Percentiles rank a stretch among this genome's conserved stretches.
phyloP scores from a whole-genome alignment of 2,888 invertebrate genomes.

The Athalia circularis region DNA sequence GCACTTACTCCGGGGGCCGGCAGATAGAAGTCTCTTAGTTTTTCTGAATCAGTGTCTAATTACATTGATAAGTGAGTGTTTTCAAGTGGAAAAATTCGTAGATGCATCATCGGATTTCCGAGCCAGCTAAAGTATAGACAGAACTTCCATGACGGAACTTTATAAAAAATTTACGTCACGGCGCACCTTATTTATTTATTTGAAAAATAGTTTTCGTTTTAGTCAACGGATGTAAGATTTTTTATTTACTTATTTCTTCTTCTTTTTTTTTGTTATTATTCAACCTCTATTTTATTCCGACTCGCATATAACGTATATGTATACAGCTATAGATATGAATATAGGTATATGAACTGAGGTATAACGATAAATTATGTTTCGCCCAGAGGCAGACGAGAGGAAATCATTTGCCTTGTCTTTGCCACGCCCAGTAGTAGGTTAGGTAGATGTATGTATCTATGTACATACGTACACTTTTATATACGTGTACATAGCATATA shows the following conservation, averaged over 20 bases:
- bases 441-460: constrained; percentile 4
- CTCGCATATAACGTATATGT: background rate
- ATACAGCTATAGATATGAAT: background rate
- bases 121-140: background rate
- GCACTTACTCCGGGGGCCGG: background rate
- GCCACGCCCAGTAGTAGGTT: constrained; percentile 66
- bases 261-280: no score
- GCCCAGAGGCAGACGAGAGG: constrained; percentile 6
- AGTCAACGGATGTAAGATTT: no score
- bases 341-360: background rate
- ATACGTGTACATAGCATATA: background rate
- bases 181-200: no score
- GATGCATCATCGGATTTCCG: background rate
- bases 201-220: no score
- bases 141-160: background rate
- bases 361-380: constrained; percentile 13
- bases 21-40: background rate
- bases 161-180: no score
- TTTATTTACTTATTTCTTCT: no score
- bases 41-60: constrained; percentile 31
- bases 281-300: no score
- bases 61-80: constrained; percentile 32
- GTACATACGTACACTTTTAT: background rate
- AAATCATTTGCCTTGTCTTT: constrained; percentile 44
- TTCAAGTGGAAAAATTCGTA: constrained; percentile 25